Conservation (phyloP, 2,113 vertebrate species). For the Camelus dromedarius region DNA sequence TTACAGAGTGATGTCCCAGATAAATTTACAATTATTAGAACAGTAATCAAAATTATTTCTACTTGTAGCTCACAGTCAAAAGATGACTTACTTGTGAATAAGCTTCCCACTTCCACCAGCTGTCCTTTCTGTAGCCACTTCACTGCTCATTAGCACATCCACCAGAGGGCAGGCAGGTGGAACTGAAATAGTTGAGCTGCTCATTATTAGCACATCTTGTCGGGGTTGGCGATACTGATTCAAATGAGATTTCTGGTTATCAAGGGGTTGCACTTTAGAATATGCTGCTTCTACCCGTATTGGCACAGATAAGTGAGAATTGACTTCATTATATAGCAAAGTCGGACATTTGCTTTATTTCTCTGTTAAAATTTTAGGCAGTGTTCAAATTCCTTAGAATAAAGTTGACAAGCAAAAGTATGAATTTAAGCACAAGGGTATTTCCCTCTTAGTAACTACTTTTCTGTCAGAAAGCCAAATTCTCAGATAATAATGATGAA, state of each 20-base stretch:
- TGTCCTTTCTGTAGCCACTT: conserved; percentile 18
- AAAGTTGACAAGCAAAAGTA: background rate
- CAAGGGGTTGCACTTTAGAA: background rate
- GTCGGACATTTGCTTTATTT: background rate
- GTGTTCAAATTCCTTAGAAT: background rate
- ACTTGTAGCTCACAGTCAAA: background rate
- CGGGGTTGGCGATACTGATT: background rate
- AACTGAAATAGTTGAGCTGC: background rate
- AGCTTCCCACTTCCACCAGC: background rate
- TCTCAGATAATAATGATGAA: background rate
- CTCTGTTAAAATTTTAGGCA: background rate
- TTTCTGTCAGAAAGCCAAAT: background rate
- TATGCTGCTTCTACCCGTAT: background rate
- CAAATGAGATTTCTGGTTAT: conserved; percentile 30
- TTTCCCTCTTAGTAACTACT: background rate
- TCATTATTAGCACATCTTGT: background rate
- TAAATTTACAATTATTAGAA: conserved; percentile 23
- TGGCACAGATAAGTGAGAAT: background rate
- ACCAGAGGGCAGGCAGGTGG: conserved; percentile 76
- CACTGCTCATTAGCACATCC: conserved; percentile 61
- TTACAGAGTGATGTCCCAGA: background rate
- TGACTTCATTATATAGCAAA: background rate
- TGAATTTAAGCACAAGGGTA: background rate
- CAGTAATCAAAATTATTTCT: conserved; percentile 47
- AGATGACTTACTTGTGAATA: background rate